Conservation (phyloP, 2,113 vertebrate genomes). For the Ardeotis arabs region DNA sequence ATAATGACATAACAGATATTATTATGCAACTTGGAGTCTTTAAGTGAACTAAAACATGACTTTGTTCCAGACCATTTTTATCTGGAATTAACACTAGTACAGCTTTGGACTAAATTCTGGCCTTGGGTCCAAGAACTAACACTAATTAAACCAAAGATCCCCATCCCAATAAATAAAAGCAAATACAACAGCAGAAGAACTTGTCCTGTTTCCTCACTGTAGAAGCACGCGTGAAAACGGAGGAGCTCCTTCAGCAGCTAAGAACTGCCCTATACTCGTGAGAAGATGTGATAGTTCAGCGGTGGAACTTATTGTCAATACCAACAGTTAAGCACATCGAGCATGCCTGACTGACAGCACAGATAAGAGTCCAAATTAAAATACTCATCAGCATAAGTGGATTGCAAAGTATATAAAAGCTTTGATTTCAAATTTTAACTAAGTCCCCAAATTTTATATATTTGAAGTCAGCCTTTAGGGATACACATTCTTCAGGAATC, state of each 20-base stretch:
- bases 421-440: background rate
- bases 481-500: background rate
- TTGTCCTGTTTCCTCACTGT: background rate
- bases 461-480: background rate
- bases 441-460: background rate
- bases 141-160: background rate
- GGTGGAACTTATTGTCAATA: background rate
- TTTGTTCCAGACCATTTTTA: background rate
- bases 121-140: background rate
- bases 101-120: background rate
- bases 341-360: background rate
- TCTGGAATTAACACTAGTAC: background rate
- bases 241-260: background rate
- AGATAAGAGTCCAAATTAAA: background rate
- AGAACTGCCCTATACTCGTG: background rate
- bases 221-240: background rate
- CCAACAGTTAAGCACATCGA: background rate
- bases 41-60: background rate
- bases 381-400: background rate
- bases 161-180: background rate
- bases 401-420: background rate
- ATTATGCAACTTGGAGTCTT: background rate
- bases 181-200: background rate
- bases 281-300: background rate
- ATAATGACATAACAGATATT: background rate